Evolutionary conservation across 2,888 invertebrate species (phyloP).

Genomic region (Netelia melanura): DNA sequence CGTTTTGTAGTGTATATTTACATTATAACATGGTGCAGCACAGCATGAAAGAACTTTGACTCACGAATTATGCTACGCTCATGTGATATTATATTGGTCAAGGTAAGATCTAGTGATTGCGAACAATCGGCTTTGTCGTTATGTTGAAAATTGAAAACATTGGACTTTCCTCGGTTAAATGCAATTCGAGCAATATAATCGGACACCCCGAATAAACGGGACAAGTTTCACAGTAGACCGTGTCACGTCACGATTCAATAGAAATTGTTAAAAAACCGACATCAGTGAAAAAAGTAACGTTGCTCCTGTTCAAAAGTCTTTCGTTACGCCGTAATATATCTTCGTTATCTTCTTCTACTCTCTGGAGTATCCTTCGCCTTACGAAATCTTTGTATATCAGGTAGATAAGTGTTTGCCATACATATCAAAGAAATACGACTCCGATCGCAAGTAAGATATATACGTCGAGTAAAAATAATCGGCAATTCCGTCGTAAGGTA

Average conservation of each 20-base stretch:
- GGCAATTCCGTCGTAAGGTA: slow-evolving; percentile 48
- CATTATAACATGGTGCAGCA: slow-evolving; percentile 62
- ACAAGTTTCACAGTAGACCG: not conserved
- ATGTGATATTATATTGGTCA: slow-evolving; percentile 67
- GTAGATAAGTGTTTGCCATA: slow-evolving; percentile 20
- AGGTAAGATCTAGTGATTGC: slow-evolving; percentile 61
- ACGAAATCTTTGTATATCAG: slow-evolving; percentile 1
- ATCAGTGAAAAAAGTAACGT: slow-evolving; percentile 57
- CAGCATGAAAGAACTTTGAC: slow-evolving; percentile 63
- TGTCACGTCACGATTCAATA: slow-evolving; percentile 48
- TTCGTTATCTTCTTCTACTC: not conserved
- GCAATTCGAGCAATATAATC: slow-evolving; percentile 33
- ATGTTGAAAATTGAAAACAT: slow-evolving; percentile 35
- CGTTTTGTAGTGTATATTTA: slow-evolving; percentile 58
- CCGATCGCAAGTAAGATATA: not conserved
- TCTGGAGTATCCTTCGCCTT: slow-evolving; percentile 8
- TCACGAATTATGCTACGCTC: slow-evolving; percentile 63
- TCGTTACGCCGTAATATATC: not conserved
- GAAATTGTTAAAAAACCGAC: slow-evolving; percentile 64
- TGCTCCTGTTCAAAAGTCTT: slow-evolving; percentile 41
- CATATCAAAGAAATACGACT: slow-evolving; percentile 18
- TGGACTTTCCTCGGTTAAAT: slow-evolving; percentile 51
- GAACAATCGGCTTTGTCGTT: slow-evolving; percentile 36
- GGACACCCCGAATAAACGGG: slow-evolving; percentile 20
- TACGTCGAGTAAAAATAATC: slow-evolving; percentile 15